A percentile compares a stretch with the other conserved stretches of the same genome.
These are phyloP conservation scores for Drosophila paracracens DNA, from an alignment of 2,888 invertebrate genomes.

Conservation along the genomic window DNA sequence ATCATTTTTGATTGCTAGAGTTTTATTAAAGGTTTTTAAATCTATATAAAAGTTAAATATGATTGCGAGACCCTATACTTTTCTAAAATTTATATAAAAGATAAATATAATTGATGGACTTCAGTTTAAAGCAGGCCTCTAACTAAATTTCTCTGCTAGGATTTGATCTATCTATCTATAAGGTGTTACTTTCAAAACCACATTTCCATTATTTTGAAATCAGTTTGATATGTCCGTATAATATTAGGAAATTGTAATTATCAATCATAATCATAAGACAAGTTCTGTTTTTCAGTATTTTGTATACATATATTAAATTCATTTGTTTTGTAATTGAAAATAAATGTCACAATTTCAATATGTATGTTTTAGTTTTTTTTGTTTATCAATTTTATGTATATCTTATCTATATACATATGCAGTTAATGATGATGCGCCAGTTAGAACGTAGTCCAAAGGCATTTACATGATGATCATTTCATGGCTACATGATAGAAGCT, in stretches of 20 bases:
- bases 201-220: background rate
- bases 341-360: slow-evolving; percentile 47
- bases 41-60: background rate
- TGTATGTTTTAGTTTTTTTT: slow-evolving; percentile 23
- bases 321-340: slow-evolving; percentile 49
- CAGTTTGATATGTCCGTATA: background rate
- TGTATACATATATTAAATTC: slow-evolving; percentile 50
- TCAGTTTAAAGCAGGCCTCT: background rate
- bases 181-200: background rate
- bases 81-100: background rate
- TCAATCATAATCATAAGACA: slow-evolving; percentile 1
- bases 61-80: background rate
- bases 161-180: background rate
- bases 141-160: background rate
- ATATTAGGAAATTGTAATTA: background rate
- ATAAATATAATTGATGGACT: background rate
- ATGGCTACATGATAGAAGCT: slow-evolving; percentile 55
- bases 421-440: slow-evolving; percentile 27
- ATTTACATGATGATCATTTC: slow-evolving; percentile 55
- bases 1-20: background rate
- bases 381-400: slow-evolving; percentile 15
- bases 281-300: slow-evolving; percentile 10
- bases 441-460: slow-evolving; percentile 21
- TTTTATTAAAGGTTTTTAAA: background rate
- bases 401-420: slow-evolving; percentile 19